phyloP scores from a whole-genome alignment of 1,140 invertebrate genomes.

The Bombus haemorrhoidalis region DNA sequence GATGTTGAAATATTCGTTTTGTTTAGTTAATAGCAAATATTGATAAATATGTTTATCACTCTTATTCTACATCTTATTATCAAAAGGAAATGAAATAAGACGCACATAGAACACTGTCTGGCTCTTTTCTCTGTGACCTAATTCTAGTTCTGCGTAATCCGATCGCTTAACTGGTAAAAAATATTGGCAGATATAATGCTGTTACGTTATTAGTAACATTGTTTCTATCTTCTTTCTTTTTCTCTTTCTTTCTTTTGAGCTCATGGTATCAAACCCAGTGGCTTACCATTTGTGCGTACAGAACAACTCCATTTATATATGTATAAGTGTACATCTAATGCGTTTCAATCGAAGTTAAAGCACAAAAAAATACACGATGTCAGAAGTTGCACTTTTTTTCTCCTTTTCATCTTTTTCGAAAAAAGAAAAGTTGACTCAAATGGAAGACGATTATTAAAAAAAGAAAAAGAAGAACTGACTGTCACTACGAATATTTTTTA shows the following conservation, averaged over 20 bases:
- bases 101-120: conserved; percentile 43
- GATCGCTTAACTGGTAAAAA: conserved; percentile 63
- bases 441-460: conserved; percentile 58
- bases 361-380: conserved; percentile 6
- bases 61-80: conserved; percentile 62
- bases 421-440: not conserved
- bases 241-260: conserved; percentile 41
- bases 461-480: conserved; percentile 13
- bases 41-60: conserved; percentile 46
- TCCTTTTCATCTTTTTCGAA: not conserved
- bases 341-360: conserved; percentile 27
- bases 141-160: conserved; percentile 57
- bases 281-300: conserved; percentile 58
- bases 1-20: conserved; percentile 21
- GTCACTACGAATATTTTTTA: conserved; percentile 6
- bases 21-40: conserved; percentile 37
- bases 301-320: conserved; percentile 30
- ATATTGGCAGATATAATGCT: conserved; percentile 67
- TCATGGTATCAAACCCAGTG: conserved; percentile 41
- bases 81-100: conserved; percentile 48
- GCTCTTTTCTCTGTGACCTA: conserved; percentile 53
- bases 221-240: conserved; percentile 36
- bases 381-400: not conserved
- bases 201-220: conserved; percentile 62
- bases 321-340: conserved; percentile 31